A percentile compares a stretch with the other conserved stretches of the same genome.
These are phyloP conservation scores for Larimichthys crocea DNA, from an alignment of 2,113 vertebrate genomes.

Conservation along the genomic window DNA sequence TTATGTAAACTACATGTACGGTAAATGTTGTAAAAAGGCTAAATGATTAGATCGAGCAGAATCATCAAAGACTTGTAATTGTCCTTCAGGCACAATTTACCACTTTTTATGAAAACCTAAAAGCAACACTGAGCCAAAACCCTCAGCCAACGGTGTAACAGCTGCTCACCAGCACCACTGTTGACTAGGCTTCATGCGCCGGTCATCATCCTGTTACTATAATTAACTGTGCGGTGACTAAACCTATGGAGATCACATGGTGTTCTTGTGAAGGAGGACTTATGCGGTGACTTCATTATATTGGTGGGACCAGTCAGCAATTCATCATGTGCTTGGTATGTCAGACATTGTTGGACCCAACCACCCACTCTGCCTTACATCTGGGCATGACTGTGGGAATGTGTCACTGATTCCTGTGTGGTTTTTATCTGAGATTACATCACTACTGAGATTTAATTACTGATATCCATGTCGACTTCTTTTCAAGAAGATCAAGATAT, in stretches of 20 bases:
- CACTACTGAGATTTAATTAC: constrained; percentile 8
- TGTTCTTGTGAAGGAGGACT: constrained; percentile 1
- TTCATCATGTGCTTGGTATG: constrained; percentile 52
- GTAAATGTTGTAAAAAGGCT: neutral
- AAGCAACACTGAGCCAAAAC: neutral
- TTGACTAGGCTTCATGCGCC: neutral
- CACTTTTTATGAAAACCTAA: neutral
- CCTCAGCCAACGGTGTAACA: neutral
- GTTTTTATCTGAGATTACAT: constrained; percentile 26
- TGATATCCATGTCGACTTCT: neutral
- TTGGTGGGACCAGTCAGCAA: constrained; percentile 30
- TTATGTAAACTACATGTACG: neutral
- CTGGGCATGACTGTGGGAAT: constrained; percentile 13
- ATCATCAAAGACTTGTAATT: neutral
- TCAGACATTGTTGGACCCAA: constrained; percentile 21
- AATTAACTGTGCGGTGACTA: constrained; percentile 1
- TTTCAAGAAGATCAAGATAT: neutral
- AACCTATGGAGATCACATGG: neutral
- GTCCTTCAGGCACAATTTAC: too few species aligned
- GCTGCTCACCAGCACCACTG: neutral
- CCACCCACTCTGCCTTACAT: constrained; percentile 17
- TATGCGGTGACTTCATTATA: constrained; percentile 26
- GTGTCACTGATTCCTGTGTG: constrained; percentile 26
- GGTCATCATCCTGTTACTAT: neutral
- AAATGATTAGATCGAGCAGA: neutral